phyloP scores from a whole-genome alignment of 2,113 vertebrate species.

The Vulpes lagopus region DNA sequence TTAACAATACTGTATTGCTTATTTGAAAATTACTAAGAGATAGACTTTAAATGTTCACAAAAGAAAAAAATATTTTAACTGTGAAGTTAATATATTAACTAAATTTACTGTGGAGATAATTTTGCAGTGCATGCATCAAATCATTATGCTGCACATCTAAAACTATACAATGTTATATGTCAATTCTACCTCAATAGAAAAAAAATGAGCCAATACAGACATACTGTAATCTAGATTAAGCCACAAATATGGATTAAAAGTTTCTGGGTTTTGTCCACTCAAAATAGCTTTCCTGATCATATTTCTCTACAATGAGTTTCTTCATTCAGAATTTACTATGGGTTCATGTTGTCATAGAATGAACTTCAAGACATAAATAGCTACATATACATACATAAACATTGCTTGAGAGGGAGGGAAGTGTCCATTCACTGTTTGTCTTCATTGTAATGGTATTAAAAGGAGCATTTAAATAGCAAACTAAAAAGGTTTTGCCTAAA shows the following conservation, averaged over 20 bases:
- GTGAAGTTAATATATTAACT: not conserved
- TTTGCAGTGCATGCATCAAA: not conserved
- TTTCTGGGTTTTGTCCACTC: not conserved
- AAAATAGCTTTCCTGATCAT: conserved; percentile 13
- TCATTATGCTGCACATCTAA: not conserved
- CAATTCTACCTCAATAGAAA: not conserved
- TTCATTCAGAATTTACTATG: not conserved
- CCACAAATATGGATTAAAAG: not conserved
- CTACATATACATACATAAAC: not conserved
- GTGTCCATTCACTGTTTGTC: not conserved
- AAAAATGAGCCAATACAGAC: not conserved
- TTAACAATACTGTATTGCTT: not conserved
- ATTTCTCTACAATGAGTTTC: conserved; percentile 16
- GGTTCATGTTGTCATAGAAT: not conserved
- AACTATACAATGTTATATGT: not conserved
- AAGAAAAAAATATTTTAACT: not conserved
- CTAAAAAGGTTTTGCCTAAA: not conserved
- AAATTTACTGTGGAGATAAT: not conserved
- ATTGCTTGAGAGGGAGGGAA: not conserved
- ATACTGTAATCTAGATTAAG: conserved; percentile 45
- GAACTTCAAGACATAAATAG: not conserved
- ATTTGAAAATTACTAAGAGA: not conserved
- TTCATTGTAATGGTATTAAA: not conserved
- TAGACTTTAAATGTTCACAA: not conserved
- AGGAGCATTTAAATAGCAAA: not conserved